phyloP scores from a whole-genome alignment of 37 sponge, comb jelly and placozoan genomes.

The Spongilla lacustris region DNA sequence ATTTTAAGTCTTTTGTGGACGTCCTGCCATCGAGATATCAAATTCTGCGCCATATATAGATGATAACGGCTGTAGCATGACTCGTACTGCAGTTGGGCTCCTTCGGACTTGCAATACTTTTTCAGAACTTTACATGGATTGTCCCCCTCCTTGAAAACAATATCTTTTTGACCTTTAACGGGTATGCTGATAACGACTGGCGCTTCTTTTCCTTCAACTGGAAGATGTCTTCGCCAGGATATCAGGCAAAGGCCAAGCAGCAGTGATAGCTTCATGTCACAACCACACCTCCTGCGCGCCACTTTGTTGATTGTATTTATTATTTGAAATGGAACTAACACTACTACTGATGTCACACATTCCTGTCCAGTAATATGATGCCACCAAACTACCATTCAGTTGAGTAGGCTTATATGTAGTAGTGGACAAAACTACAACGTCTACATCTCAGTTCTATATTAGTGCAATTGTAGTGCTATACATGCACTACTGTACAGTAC shows the following conservation, averaged over 20 bases:
- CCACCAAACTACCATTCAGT: no score
- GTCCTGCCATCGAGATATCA: slow-evolving; percentile 21
- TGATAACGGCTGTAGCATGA: slow-evolving; percentile 29
- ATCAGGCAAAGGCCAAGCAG: not conserved
- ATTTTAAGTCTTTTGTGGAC: slow-evolving; percentile 16
- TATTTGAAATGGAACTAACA: no score
- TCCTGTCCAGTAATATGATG: no score
- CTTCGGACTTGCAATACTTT: slow-evolving; percentile 37
- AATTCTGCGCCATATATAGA: slow-evolving; percentile 13
- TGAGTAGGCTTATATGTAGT: no score
- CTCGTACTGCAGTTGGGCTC: not conserved
- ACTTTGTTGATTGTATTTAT: not conserved
- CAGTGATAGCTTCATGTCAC: not conserved
- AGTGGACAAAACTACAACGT: no score
- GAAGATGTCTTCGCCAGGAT: not conserved
- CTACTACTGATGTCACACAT: no score
- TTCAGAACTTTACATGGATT: slow-evolving; percentile 58
- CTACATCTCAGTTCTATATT: no score
- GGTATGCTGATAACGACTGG: not conserved
- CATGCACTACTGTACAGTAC: no score
- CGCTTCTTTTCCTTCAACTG: not conserved
- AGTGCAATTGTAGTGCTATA: no score
- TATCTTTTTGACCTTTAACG: not conserved
- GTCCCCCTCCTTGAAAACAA: slow-evolving; percentile 12
- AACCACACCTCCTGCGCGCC: not conserved